These are phyloP conservation scores for Aricia agestis DNA, from an alignment of 1,140 invertebrate genomes.

Conservation along the genomic window DNA sequence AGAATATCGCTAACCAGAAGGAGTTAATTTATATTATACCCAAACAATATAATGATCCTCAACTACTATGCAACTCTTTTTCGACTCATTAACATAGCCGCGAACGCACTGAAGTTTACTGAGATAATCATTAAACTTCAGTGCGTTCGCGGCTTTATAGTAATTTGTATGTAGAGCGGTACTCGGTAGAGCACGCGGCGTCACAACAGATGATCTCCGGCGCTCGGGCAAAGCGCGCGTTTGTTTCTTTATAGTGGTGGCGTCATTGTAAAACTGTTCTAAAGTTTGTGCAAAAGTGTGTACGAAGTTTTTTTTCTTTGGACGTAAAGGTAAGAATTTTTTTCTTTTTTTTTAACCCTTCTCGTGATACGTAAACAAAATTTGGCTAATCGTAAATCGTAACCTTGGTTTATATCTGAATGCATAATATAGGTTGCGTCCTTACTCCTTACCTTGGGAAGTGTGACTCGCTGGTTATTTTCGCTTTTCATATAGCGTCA, in stretches of 20 bases:
- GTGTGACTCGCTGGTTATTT: slow-evolving; percentile 57
- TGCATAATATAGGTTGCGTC: slow-evolving; percentile 61
- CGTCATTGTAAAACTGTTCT: not conserved
- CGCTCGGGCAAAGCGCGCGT: slow-evolving; percentile 21
- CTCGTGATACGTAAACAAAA: not conserved
- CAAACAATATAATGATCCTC: not conserved
- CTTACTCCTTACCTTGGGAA: slow-evolving; percentile 68
- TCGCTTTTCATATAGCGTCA: slow-evolving; percentile 42
- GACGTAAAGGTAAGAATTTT: slow-evolving; percentile 1
- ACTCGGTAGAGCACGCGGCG: not conserved
- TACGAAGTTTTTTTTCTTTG: not conserved
- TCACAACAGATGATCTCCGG: slow-evolving; percentile 32
- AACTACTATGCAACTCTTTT: not conserved
- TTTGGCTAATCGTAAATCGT: slow-evolving; percentile 15
- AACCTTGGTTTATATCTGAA: slow-evolving; percentile 66
- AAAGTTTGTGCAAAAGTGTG: slow-evolving; percentile 11
- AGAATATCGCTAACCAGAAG: no score
- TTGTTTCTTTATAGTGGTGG: slow-evolving; percentile 19
- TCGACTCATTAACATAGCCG: no score
- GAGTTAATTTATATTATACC: no score
- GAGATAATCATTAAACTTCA: no score
- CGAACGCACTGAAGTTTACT: no score
- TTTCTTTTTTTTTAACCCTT: not conserved
- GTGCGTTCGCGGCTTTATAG: not conserved
- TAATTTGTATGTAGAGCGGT: slow-evolving; percentile 2